A percentile compares a stretch with the other conserved stretches of the same genome.
Evolutionary conservation across 2,888 invertebrate genomes (phyloP).

Genomic region (Auanema freiburgensis): DNA sequence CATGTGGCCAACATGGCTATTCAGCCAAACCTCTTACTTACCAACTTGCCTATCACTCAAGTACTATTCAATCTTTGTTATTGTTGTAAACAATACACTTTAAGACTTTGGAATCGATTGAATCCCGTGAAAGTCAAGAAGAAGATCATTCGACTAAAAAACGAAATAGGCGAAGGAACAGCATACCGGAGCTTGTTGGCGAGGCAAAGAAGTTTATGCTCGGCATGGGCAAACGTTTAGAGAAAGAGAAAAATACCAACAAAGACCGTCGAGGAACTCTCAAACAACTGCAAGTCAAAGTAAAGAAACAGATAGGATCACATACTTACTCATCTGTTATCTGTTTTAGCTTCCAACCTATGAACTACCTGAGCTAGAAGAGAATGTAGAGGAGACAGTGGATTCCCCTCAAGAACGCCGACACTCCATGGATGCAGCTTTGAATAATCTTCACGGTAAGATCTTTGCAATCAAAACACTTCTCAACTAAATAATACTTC

Average conservation of each 20-base stretch:
- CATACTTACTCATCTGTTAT: not conserved
- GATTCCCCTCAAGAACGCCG: slow-evolving; percentile 17
- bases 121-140: slow-evolving; percentile 10
- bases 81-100: not conserved
- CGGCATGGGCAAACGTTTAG: slow-evolving; percentile 24
- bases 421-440: slow-evolving; percentile 20
- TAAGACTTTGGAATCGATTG: slow-evolving; percentile 16
- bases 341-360: slow-evolving; percentile 33
- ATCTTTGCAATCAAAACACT: slow-evolving; percentile 1
- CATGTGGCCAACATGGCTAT: slow-evolving; percentile 15
- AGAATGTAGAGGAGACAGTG: slow-evolving; percentile 28
- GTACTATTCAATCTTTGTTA: not conserved
- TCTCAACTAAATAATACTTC: not conserved
- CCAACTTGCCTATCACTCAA: not conserved
- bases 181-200: slow-evolving; percentile 53
- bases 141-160: slow-evolving; percentile 11
- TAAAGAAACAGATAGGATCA: not conserved
- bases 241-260: slow-evolving; percentile 23
- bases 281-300: slow-evolving; percentile 47
- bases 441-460: slow-evolving; percentile 1
- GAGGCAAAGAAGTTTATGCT: slow-evolving; percentile 58
- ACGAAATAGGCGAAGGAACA: slow-evolving; percentile 33
- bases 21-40: slow-evolving; percentile 9
- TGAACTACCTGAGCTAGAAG: slow-evolving; percentile 48
- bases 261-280: slow-evolving; percentile 46